Percentiles rank a stretch among this genome's conserved stretches.
Evolutionary conservation across 2,113 vertebrate species (phyloP).

Genomic region (Amblyopsis rosae): DNA sequence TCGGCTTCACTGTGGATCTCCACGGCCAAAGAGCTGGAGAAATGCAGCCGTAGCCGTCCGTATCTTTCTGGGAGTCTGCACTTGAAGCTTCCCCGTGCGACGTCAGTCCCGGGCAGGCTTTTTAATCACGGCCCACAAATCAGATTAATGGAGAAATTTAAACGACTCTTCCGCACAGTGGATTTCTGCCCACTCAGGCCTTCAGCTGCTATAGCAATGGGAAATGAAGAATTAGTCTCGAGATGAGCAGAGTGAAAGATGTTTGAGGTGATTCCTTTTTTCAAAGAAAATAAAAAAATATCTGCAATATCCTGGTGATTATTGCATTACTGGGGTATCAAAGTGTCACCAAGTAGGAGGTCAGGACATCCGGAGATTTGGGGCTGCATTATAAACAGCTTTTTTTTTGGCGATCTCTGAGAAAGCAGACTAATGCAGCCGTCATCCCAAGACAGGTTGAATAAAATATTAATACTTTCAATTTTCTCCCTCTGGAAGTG

Average conservation of each 20-base stretch:
- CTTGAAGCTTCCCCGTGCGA: conserved; percentile 49
- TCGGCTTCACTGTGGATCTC: conserved; percentile 26
- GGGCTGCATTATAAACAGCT: conserved; percentile 27
- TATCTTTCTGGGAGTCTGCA: conserved; percentile 51
- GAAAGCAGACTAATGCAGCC: conserved; percentile 52
- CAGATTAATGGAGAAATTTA: conserved; percentile 74
- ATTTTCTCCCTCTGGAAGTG: conserved; percentile 59
- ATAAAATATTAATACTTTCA: conserved; percentile 68
- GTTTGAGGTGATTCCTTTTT: conserved; percentile 72
- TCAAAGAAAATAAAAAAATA: conserved; percentile 73
- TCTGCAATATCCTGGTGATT: conserved; percentile 66
- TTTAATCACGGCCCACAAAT: conserved; percentile 33
- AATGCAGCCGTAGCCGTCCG: conserved; percentile 61
- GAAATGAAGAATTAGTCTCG: conserved; percentile 66
- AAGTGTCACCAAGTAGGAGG: conserved; percentile 68
- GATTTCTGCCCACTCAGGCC: conserved; percentile 70
- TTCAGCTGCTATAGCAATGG: conserved; percentile 48
- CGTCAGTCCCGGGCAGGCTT: conserved; percentile 52
- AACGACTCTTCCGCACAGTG: conserved; percentile 62
- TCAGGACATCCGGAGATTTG: conserved; percentile 42
- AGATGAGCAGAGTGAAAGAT: conserved; percentile 64
- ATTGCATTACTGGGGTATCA: conserved; percentile 71
- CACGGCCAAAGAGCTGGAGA: conserved; percentile 10
- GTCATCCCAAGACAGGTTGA: conserved; percentile 60
- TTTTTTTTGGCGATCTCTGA: conserved; percentile 43